phyloP scores from a whole-genome alignment of 2,888 invertebrate species.

The Leptarthrus brevirostris region DNA sequence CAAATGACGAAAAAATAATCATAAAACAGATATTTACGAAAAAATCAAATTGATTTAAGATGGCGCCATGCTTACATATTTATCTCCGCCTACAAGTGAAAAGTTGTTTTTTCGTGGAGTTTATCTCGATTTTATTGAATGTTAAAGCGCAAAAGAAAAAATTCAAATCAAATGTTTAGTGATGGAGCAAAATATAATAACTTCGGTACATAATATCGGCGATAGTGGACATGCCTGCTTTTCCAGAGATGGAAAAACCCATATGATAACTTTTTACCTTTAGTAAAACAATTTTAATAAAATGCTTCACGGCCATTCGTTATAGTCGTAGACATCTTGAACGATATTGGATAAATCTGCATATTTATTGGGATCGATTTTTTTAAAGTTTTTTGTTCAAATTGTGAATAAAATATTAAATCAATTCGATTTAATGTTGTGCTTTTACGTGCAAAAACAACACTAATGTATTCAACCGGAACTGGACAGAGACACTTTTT shows the following conservation, averaged over 20 bases:
- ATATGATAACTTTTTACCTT: background rate
- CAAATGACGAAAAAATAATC: slow-evolving; percentile 5
- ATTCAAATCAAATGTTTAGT: background rate
- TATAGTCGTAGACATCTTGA: background rate
- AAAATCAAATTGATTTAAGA: slow-evolving; percentile 50
- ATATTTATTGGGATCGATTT: background rate
- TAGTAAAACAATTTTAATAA: background rate
- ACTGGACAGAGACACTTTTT: background rate
- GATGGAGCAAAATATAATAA: background rate
- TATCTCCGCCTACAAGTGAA: slow-evolving; percentile 31
- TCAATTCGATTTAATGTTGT: background rate
- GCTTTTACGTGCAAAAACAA: background rate
- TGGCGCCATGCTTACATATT: slow-evolving; percentile 50
- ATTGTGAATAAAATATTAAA: background rate
- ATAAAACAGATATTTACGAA: slow-evolving; percentile 35
- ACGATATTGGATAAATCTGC: background rate
- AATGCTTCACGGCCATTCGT: background rate
- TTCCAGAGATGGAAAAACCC: background rate
- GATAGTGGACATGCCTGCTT: background rate
- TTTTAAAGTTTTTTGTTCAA: background rate
- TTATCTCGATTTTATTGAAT: slow-evolving; percentile 1
- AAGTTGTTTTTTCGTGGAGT: background rate
- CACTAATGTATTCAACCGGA: background rate
- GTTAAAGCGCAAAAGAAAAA: background rate
- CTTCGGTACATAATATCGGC: background rate